Base-by-base conservation (phyloP, 2,888 invertebrate species). In the Pheosia gnoma region DNA sequence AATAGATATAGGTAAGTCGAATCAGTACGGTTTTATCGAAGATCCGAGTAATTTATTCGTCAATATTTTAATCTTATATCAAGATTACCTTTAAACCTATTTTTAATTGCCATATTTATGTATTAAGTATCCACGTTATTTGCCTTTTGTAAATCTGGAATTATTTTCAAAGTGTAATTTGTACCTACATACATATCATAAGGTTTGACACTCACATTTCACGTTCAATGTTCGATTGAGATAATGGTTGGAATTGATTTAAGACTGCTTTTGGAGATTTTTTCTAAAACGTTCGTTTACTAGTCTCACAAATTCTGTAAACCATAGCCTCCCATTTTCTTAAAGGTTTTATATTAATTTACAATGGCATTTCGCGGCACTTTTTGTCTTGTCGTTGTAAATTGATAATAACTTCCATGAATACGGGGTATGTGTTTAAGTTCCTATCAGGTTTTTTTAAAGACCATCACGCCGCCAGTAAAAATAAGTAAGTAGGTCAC, bases 101-200 rank as follows among this genome's bases (percentile, higher is more conserved):
- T 80, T 83, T 89, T 89, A 91, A 88, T 88, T 94, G 92, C 93
- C 93, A 94, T 94, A 93, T 93, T 93, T 92, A 90, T 90, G 82
- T 87, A 84, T 87, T 93, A 93, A 92, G 92, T 86, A 84, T 87
- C 78, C 74, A 81, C 81, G 84, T 87, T 86, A 83, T 85, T 85
- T 86, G 83, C 81, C 79, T 83, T 9, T 83, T 85, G 74, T 80
- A 78, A 77, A 75, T 78, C 78, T 81, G 80, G 74, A 75, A 78
- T 83, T 79, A 80, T 69, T 80, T 78, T 71, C 37, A 64, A 71
- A 73, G 69, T 68, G 69, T 77, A 76, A 74, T 79, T 79, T 84
- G 81, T 86, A 87, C 81, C 82, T 84, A 83, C 79, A 81, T 79
- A 87, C 86, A 89, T 87, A 87, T 87, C 86, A 85, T 83, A 72